These are phyloP conservation scores for Morone saxatilis DNA, from an alignment of 2,113 vertebrate genomes.

Conservation along the genomic window DNA sequence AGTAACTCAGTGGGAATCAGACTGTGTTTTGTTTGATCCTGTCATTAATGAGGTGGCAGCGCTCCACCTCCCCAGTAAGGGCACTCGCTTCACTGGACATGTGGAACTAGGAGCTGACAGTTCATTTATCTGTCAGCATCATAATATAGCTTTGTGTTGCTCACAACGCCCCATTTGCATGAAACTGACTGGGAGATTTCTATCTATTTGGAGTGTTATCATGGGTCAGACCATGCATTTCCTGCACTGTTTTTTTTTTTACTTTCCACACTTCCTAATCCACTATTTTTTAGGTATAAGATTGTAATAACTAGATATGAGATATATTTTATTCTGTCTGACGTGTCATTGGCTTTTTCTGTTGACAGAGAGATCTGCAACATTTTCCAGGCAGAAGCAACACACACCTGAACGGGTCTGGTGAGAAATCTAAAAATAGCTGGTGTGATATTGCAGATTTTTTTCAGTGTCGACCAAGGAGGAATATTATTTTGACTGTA, in stretches of 20 bases:
- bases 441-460: background rate
- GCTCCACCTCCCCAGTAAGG: constrained; percentile 45
- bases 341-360: background rate
- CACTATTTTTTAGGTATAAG: background rate
- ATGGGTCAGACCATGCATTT: background rate
- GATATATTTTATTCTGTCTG: background rate
- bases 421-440: constrained; percentile 38
- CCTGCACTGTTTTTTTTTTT: background rate
- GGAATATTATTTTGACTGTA: background rate
- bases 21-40: constrained; percentile 56
- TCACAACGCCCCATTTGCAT: constrained; percentile 1
- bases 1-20: constrained; percentile 55
- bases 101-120: constrained; percentile 46
- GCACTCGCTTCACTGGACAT: constrained; percentile 56
- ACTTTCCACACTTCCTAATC: background rate
- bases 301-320: background rate
- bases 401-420: constrained; percentile 5
- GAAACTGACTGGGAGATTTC: constrained; percentile 4
- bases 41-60: constrained; percentile 66
- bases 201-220: background rate
- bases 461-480: too few species aligned
- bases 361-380: constrained; percentile 57
- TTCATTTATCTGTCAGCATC: constrained; percentile 49
- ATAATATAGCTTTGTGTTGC: constrained; percentile 49
- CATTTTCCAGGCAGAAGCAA: constrained; percentile 18